A percentile compares a stretch with the other conserved stretches of the same genome.
Evolutionary conservation across 2,888 invertebrate species (phyloP).

Genomic region (Abrostola tripartita): DNA sequence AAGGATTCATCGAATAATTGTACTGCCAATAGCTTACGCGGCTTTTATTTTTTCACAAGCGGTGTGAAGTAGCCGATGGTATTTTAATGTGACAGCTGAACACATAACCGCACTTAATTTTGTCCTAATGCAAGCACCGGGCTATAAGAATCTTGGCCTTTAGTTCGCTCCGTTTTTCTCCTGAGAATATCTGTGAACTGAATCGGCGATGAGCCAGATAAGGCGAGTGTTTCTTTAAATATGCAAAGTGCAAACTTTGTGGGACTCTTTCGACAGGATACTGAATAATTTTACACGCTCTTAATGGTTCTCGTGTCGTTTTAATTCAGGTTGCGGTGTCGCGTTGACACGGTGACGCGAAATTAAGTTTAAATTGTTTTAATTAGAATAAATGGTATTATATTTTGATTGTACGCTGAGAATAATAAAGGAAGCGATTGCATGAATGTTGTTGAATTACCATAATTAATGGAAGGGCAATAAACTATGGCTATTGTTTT

Average conservation of each 20-base stretch:
- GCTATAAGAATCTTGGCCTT: conserved; percentile 76
- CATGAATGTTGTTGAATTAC: conserved; percentile 42
- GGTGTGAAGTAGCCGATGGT: conserved; percentile 80
- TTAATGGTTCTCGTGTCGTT: conserved; percentile 83
- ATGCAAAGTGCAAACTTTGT: conserved; percentile 87
- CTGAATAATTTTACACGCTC: conserved; percentile 87
- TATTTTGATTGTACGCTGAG: conserved; percentile 45
- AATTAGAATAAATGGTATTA: conserved; percentile 53
- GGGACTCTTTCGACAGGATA: conserved; percentile 80
- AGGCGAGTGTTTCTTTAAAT: conserved; percentile 85
- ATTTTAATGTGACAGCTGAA: conserved; percentile 86
- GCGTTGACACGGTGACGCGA: conserved; percentile 72
- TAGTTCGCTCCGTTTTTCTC: conserved; percentile 77
- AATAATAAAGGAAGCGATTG: conserved; percentile 41
- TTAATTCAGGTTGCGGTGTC: conserved; percentile 76
- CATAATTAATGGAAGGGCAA: conserved; percentile 63
- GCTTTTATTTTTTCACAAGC: conserved; percentile 74
- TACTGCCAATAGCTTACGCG: conserved; percentile 74
- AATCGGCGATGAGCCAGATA: conserved; percentile 86
- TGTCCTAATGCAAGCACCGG: conserved; percentile 82
- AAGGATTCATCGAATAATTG: conserved; percentile 80
- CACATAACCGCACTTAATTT: conserved; percentile 88
- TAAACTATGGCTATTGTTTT: conserved; percentile 64
- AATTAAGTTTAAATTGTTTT: conserved; percentile 64
- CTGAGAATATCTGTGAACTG: conserved; percentile 79